Evolutionary conservation across 2,113 vertebrate genomes (phyloP).

Genomic region (Lepus americanus): DNA sequence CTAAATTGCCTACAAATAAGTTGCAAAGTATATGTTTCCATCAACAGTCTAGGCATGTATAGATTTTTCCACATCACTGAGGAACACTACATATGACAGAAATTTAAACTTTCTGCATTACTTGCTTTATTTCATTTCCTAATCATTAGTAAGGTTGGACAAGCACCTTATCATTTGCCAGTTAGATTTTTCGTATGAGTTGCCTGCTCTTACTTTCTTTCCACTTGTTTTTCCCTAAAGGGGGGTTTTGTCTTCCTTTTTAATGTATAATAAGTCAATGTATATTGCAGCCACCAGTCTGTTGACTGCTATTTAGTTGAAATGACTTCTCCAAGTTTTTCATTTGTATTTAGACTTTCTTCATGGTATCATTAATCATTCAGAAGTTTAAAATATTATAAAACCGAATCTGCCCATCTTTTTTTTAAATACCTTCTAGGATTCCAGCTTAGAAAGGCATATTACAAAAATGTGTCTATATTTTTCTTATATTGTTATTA

Average conservation of each 20-base stretch:
- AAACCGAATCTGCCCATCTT: neutral
- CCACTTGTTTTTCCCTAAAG: neutral
- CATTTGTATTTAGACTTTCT: neutral
- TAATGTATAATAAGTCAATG: neutral
- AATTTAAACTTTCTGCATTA: neutral
- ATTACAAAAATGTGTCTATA: neutral
- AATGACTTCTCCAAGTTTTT: neutral
- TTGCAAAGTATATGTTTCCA: neutral
- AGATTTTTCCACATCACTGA: neutral
- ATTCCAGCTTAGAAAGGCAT: neutral
- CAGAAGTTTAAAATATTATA: neutral
- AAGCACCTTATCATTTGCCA: neutral
- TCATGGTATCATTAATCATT: neutral
- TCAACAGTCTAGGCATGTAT: rapidly evolving
- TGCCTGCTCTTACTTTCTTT: neutral
- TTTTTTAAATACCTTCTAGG: neutral
- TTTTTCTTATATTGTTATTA: neutral
- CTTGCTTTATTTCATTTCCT: neutral
- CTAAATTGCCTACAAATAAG: neutral
- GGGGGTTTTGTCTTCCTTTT: neutral
- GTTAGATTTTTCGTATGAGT: neutral
- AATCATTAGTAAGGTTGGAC: neutral
- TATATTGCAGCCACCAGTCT: neutral
- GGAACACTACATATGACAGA: neutral
- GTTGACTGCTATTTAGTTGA: neutral